phyloP scores from a whole-genome alignment of 2,797 vertebrate species.

The Odontamblyopus rebecca region DNA sequence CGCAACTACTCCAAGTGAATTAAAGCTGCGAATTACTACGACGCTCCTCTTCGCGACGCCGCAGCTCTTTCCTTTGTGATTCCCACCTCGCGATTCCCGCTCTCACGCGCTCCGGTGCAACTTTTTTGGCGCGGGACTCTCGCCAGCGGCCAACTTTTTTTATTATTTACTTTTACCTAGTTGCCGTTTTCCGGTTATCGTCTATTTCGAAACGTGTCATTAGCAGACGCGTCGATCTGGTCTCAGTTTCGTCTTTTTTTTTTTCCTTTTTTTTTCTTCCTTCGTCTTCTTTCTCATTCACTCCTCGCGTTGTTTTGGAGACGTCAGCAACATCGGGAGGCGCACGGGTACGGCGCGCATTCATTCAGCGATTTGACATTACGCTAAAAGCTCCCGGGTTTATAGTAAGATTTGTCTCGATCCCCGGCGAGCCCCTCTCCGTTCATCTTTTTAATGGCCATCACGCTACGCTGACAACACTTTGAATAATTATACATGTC shows the following conservation, averaged over 20 bases:
- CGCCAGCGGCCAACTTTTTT: no score
- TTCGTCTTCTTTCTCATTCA: not conserved
- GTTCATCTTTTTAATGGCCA: slow-evolving; percentile 31
- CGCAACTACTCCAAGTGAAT: slow-evolving; percentile 32
- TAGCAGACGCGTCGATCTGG: not conserved
- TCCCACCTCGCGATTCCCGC: slow-evolving; percentile 23
- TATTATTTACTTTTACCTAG: no score
- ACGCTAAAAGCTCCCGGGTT: not conserved
- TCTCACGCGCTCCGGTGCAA: not conserved
- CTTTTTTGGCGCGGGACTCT: no score
- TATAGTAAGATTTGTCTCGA: slow-evolving; percentile 1
- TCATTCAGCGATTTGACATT: not conserved
- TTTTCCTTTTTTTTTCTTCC: not conserved
- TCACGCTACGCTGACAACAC: slow-evolving; percentile 33
- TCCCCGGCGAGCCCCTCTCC: slow-evolving; percentile 3
- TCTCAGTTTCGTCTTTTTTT: not conserved
- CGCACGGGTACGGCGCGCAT: not conserved
- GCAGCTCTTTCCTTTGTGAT: slow-evolving; percentile 32
- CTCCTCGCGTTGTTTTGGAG: not conserved
- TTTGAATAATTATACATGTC: slow-evolving; percentile 59
- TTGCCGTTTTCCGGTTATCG: not conserved
- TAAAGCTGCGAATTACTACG: slow-evolving; percentile 38
- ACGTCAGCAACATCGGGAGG: slow-evolving; percentile 7
- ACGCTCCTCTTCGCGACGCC: slow-evolving; percentile 36
- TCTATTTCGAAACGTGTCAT: not conserved